These are phyloP conservation scores for Crenuchus spilurus DNA, from an alignment of 2,797 vertebrate genomes.

Conservation along the genomic window DNA sequence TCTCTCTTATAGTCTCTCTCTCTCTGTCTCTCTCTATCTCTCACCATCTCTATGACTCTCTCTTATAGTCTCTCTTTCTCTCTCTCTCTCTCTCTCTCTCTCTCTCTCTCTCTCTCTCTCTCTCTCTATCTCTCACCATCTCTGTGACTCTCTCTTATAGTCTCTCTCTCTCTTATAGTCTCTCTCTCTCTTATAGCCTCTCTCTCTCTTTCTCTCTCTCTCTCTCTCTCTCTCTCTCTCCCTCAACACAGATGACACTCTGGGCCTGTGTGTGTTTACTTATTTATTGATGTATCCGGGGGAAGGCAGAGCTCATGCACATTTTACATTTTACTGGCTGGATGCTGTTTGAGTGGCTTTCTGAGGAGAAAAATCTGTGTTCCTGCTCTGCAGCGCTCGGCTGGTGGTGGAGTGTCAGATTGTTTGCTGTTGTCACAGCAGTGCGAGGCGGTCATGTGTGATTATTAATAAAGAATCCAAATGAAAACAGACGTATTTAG, in stretches of 20 bases:
- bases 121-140: slow-evolving; percentile 36
- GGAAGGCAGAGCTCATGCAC: slow-evolving; percentile 39
- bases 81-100: background rate
- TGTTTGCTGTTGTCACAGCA: slow-evolving; percentile 14
- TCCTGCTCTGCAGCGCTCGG: background rate
- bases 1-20: background rate
- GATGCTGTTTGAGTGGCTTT: slow-evolving; percentile 26
- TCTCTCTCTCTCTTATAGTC: background rate
- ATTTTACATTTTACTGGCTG: slow-evolving; percentile 46
- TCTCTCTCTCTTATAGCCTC: background rate
- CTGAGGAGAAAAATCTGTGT: background rate
- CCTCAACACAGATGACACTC: slow-evolving; percentile 40
- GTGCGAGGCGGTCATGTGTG: slow-evolving; percentile 37
- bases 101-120: slow-evolving; percentile 1
- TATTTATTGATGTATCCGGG: slow-evolving; percentile 70
- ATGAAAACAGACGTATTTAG: slow-evolving; percentile 48
- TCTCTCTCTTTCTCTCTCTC: background rate
- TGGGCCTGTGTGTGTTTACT: slow-evolving; percentile 63
- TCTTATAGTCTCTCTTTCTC: background rate
- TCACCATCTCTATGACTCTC: too few relatives aligned
- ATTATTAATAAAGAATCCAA: slow-evolving; percentile 52
- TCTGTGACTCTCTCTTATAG: too few relatives aligned
- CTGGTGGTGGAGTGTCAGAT: slow-evolving; percentile 9
- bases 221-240: slow-evolving; percentile 29
- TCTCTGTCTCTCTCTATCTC: slow-evolving; percentile 15